Evolutionary conservation across 2,113 vertebrate species (phyloP), one percentile per base, ranked within the genome.

Genomic region (Gasterosteus nipponicus): DNA sequence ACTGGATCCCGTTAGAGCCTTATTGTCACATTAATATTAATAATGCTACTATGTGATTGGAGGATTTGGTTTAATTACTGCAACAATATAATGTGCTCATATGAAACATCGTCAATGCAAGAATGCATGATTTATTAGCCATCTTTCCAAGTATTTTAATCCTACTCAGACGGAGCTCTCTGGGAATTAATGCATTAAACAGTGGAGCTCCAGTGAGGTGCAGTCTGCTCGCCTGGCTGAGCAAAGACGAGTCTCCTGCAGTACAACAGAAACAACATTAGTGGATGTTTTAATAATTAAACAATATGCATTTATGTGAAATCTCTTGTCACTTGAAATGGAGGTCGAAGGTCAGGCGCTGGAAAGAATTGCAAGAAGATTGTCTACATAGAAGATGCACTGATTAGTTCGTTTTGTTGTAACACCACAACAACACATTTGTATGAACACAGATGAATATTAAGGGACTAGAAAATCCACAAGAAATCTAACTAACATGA

Each of bases 41-140:
- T 39, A 68, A 72, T 71, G 56, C 61, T 11, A 26, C 3, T 5
- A 38, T 66, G 42, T 44, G 58, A 44, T 47, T 15, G 44, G 26
- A 9, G 58, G 58, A 69, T 77, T 62, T 67, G 53, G 67, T 78
- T 83, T 78, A 79, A 77, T 83, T 61, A 59, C 38, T 39, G 39
- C 29, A 64, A 72, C 44, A 77, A 51, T 77, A 42, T 61, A 59
- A 62, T 22, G 7, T 67, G 15, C 46, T 85, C 64, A 31, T 54
- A 47, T 83, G 59, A 74, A 83, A 77, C 60, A 22, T 58, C 10
- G 19, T 70, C 56, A 65, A 69, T 69, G 62, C 57, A 72, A 41
- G 53, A 75, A 35, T 35, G 47, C 29, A 41, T 39, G 44, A 76
- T 15, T 67, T 63, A 72, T 80, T 57, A 49, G 70, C 61, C 67